Conservation (phyloP, 2,888 invertebrate species). For the Himalopsyche kuldschensis region DNA sequence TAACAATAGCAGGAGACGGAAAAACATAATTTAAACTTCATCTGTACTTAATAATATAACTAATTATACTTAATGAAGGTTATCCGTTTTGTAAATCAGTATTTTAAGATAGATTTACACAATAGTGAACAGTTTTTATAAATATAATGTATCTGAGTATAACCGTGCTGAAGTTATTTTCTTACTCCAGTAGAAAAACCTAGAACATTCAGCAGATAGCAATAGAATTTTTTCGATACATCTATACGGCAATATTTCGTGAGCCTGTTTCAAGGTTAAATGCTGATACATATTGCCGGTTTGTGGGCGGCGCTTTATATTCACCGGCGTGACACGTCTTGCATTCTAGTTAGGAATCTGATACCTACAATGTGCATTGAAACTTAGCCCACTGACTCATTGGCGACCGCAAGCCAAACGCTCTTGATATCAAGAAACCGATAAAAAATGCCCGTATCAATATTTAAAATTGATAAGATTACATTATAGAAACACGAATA, state of each 20-base stretch:
- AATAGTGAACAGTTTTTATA: too few relatives aligned
- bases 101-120: too few relatives aligned
- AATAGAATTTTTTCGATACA: too few relatives aligned
- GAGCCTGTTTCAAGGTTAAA: neutral
- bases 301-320: neutral
- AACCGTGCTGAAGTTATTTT: too few relatives aligned
- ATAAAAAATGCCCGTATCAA: neutral
- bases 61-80: too few relatives aligned
- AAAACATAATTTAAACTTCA: too few relatives aligned
- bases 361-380: neutral
- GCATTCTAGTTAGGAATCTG: neutral
- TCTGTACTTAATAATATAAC: too few relatives aligned
- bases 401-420: constrained; percentile 6
- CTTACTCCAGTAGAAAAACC: too few relatives aligned
- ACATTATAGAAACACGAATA: neutral
- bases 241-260: neutral
- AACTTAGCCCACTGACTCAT: constrained; percentile 8
- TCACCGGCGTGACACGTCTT: neutral
- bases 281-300: neutral
- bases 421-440: neutral
- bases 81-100: too few relatives aligned
- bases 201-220: too few relatives aligned
- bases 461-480: neutral
- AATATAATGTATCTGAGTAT: too few relatives aligned
- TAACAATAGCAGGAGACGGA: too few relatives aligned